Percentiles rank a stretch among this genome's conserved stretches.
Conservation (phyloP, 2,888 invertebrate genomes). For the Tridacna crocea region DNA sequence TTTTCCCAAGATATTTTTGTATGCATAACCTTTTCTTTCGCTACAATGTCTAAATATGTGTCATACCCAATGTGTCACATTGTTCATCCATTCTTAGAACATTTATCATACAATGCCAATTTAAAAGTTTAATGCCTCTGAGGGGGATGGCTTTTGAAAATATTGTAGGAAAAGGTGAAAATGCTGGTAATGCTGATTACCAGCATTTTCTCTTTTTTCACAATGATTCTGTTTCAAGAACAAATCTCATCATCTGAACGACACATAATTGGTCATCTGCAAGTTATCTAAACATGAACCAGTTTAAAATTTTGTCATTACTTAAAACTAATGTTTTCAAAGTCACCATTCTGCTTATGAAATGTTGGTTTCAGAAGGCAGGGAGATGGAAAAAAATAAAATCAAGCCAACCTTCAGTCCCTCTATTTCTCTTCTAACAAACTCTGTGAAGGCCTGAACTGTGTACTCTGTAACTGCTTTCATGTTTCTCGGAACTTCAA, state of each 20-base stretch:
- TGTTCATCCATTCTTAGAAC: too few relatives aligned
- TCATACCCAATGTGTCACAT: too few relatives aligned
- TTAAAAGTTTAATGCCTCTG: neutral
- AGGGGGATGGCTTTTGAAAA: neutral
- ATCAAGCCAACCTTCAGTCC: slow-evolving; percentile 63
- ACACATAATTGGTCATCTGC: too few relatives aligned
- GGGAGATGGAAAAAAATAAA: too few relatives aligned
- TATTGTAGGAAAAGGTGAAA: too few relatives aligned
- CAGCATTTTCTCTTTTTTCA: neutral
- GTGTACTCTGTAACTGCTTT: slow-evolving; percentile 53
- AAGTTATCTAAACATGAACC: too few relatives aligned
- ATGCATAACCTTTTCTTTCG: neutral
- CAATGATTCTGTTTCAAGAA: neutral
- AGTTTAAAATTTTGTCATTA: too few relatives aligned
- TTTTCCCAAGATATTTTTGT: neutral
- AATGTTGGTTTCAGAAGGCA: too few relatives aligned
- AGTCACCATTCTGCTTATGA: too few relatives aligned
- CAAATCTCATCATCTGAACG: too few relatives aligned
- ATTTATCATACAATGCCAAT: too few relatives aligned
- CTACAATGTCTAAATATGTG: neutral
- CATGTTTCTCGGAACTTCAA: slow-evolving; percentile 57
- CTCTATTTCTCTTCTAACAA: slow-evolving; percentile 58
- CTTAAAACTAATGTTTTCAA: too few relatives aligned
- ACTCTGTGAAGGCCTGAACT: slow-evolving; percentile 50
- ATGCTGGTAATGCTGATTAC: neutral